Conservation (phyloP, 1,140 invertebrate genomes). For the Drosophila takahashii region DNA sequence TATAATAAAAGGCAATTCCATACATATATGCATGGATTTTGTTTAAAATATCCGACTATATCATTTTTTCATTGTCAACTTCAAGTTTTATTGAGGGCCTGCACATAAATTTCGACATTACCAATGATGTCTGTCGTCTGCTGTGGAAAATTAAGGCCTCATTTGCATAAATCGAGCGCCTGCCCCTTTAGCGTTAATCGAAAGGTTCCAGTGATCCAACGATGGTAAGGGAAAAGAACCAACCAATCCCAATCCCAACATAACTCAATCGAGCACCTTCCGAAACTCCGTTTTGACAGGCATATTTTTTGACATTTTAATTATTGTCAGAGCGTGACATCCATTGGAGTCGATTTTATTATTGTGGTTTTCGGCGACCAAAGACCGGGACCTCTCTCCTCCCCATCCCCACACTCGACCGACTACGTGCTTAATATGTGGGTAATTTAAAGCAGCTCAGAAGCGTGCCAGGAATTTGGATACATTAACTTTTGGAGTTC, state of each 20-base stretch:
- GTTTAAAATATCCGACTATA: conserved; percentile 47
- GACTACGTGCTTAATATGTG: conserved; percentile 71
- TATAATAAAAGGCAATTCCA: conserved; percentile 59
- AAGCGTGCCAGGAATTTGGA: conserved; percentile 59
- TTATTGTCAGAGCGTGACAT: conserved; percentile 64
- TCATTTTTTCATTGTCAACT: conserved; percentile 46
- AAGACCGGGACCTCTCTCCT: conserved; percentile 6
- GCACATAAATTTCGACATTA: conserved; percentile 72
- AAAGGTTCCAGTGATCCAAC: conserved; percentile 20
- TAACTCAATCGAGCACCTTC: conserved; percentile 69
- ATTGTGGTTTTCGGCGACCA: conserved; percentile 25
- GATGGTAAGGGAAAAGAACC: conserved; percentile 22
- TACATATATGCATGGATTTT: conserved; percentile 45
- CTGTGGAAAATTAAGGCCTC: conserved; percentile 64
- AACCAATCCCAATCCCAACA: conserved; percentile 29
- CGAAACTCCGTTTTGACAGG: conserved; percentile 50
- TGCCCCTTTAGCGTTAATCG: conserved; percentile 38
- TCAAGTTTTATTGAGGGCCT: conserved; percentile 33
- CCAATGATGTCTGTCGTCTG: conserved; percentile 38
- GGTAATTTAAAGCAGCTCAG: conserved; percentile 74
- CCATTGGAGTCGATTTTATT: conserved; percentile 34
- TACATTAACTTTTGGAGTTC: conserved; percentile 32
- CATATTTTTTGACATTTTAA: conserved; percentile 76
- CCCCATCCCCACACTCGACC: background rate
- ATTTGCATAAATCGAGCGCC: conserved; percentile 61